These are phyloP conservation scores for Autographa pulchrina DNA, from an alignment of 2,888 invertebrate species.

Conservation along the genomic window DNA sequence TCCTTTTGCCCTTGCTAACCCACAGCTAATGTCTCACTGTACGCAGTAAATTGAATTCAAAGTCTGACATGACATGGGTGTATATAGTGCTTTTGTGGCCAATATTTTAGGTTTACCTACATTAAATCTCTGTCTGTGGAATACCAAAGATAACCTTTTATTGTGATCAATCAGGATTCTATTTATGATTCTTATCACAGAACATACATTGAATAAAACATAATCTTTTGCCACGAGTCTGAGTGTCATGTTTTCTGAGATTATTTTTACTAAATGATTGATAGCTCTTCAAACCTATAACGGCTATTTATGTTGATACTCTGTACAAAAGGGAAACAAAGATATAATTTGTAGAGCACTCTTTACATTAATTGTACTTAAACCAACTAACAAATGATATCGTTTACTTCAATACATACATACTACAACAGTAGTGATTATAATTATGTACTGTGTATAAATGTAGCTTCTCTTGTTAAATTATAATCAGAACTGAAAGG, in stretches of 20 bases:
- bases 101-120: conserved; percentile 28
- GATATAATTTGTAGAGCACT: background rate
- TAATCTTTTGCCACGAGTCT: conserved; percentile 17
- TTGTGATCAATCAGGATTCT: conserved; percentile 22
- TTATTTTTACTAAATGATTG: background rate
- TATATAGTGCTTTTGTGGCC: conserved; percentile 31
- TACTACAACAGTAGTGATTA: background rate
- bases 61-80: conserved; percentile 53
- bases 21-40: conserved; percentile 42
- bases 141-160: conserved; percentile 33
- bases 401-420: background rate
- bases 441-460: background rate
- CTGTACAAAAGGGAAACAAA: background rate
- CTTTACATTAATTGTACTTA: background rate
- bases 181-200: conserved; percentile 30
- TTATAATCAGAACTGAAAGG: conserved; percentile 1
- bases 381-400: background rate
- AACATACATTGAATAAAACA: conserved; percentile 38
- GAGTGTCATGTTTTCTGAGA: conserved; percentile 20
- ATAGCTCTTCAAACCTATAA: background rate
- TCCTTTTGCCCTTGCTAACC: conserved; percentile 54
- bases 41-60: conserved; percentile 56
- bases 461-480: background rate
- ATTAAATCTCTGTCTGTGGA: conserved; percentile 31
- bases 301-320: background rate